Base-by-base conservation (phyloP, 2,797 vertebrate genomes). In the Pseudochromis fuscus region DNA sequence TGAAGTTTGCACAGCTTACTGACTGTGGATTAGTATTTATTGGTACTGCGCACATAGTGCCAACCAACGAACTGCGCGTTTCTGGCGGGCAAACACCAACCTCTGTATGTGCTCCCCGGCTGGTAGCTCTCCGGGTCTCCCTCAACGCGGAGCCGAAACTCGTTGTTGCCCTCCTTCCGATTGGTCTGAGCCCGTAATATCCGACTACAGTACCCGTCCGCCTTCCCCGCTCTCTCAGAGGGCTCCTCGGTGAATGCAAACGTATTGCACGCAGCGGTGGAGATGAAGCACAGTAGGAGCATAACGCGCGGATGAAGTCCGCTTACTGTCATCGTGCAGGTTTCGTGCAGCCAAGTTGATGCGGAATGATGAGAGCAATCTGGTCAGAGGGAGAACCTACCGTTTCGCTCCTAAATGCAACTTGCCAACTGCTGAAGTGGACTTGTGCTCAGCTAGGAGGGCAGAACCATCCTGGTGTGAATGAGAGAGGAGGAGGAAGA, bases 111-210 rank as follows among this genome's bases (percentile, higher is more conserved):
- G 95, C 93, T 97, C 11, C 95, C 96, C 2, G 98, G 97, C 83
- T 97, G 97, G 72, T 99, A 99, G 92, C 91, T 95, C 77, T 98
- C 96, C 0, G 97, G 98, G 67, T 98, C 97, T 56, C 97, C 97
- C 86, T 99, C 98, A 46, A 99, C 96, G 79, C 96, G 94, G 65
- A 99, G 96, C 70, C 95, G 95, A 88, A 99, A 99, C 91, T 98
- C 98, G 72, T 85, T 97, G 88, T 95, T 97, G 64, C 94, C 93
- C 85, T 99, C 98, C 79, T 95, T 96, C 77, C 95, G 89, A 33
- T 77, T 88, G 86, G 95, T 95, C 80, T 97, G 97, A 75, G 95
- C 96, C 88, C 96, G 92, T 83, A 97, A 82, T 75, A 99, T 96
- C 87, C 96, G 95, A 84, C 95, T 96, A 88, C 98, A 99, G 70